Conservation (phyloP, 2,888 invertebrate species). For the Ophion ellenae region DNA sequence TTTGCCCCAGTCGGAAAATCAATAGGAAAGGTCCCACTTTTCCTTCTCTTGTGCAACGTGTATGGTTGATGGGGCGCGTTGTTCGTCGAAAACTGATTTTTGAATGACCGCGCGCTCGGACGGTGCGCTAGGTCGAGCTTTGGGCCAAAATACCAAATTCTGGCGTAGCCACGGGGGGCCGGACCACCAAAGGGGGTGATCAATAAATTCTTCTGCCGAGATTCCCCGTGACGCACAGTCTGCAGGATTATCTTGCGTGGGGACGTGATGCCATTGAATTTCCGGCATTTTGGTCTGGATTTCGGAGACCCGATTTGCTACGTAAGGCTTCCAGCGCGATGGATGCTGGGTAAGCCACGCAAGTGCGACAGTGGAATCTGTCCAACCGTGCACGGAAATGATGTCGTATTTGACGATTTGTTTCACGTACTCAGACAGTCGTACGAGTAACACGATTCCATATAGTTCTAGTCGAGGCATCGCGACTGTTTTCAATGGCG, state of each 20-base stretch:
- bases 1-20: conserved; percentile 34
- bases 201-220: conserved; percentile 53
- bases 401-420: not conserved
- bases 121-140: conserved; percentile 1
- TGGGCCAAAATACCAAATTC: conserved; percentile 30
- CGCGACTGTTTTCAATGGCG: not conserved
- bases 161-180: conserved; percentile 56
- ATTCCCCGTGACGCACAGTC: conserved; percentile 76
- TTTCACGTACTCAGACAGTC: conserved; percentile 22
- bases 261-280: conserved; percentile 72
- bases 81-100: not conserved
- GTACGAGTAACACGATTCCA: too few species aligned
- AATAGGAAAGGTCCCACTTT: conserved; percentile 18
- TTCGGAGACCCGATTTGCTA: conserved; percentile 71
- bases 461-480: too few species aligned
- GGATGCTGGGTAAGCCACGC: conserved; percentile 69
- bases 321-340: conserved; percentile 34
- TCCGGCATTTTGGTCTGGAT: conserved; percentile 71
- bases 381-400: conserved; percentile 41
- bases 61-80: not conserved
- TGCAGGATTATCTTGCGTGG: conserved; percentile 73
- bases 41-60: not conserved
- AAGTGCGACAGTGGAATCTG: conserved; percentile 70
- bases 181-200: conserved; percentile 34
- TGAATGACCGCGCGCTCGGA: not conserved